Base-by-base conservation (phyloP, 2,797 vertebrate species). In the Epinephelus awoara region DNA sequence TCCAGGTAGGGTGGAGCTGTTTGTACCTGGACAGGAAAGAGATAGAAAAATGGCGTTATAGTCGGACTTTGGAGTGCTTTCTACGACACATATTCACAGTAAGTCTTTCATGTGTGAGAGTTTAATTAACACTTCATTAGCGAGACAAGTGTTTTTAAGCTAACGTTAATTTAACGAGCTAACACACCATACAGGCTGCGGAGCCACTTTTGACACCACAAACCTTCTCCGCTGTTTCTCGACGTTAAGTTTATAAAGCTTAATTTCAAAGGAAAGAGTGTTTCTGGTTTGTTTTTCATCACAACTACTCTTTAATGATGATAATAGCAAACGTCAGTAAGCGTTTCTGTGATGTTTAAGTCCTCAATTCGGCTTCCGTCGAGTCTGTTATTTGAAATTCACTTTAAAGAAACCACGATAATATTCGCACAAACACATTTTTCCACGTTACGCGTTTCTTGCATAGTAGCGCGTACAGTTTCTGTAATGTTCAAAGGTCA, bases 81-180 rank as follows among this genome's bases (percentile, higher is more conserved):
- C 1, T 13, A 29, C 75, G 68, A 79, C 56, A 18, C 12, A 14
- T 2, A 29, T 19, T 79, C 34, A 79, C 79, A 67, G 91, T 92
- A 64, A 90, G 90, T 86, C 7, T 83, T 11, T 54, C 2, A 15
- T 6, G 1, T 2, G 40, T 51, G 2, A 61, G 8, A 8, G n/a
- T 13, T 0, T 6, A 46, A 23, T 23, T 50, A 23, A 27, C 15
- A n/a, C 12, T 4, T 14, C 1, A 17, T 12, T 1, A n/a, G 40
- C 40, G 9, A 42, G 17, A 29, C 9, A 4, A 29, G 14, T 9
- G 1, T 27, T 15, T 29, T 42, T 10, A 3, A n/a, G 42, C 5
- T 25, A 6, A n/a, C 54, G 23, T 50, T 27, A 58, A 34, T 34
- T 34, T 34, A 34, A 34, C 18, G 5, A 44, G 29, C n/a, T 18